These are phyloP conservation scores for Callinectes sapidus DNA, from an alignment of 2,888 invertebrate species.

Conservation along the genomic window DNA sequence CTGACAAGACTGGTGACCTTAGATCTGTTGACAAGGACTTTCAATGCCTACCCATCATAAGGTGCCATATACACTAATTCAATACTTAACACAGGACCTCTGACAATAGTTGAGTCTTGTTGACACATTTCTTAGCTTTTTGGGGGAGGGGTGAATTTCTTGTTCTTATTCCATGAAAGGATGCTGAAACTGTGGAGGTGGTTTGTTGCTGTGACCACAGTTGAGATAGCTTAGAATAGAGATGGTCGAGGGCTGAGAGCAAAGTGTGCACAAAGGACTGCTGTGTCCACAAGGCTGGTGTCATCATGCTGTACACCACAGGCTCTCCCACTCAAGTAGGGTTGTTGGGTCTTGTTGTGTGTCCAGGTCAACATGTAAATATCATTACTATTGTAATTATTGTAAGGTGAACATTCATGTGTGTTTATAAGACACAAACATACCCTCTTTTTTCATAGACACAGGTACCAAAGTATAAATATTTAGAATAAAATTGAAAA, in stretches of 20 bases:
- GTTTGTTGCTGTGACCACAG: not conserved
- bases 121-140: slow-evolving; percentile 28
- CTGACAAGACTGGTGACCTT: slow-evolving; percentile 23
- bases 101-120: slow-evolving; percentile 23
- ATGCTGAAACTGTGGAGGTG: slow-evolving; percentile 21
- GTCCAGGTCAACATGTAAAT: slow-evolving; percentile 30
- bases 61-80: slow-evolving; percentile 58
- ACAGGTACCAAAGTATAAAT: slow-evolving; percentile 34
- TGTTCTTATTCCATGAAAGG: slow-evolving; percentile 31
- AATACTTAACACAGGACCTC: slow-evolving; percentile 23
- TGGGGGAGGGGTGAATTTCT: slow-evolving; percentile 30
- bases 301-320: slow-evolving; percentile 49
- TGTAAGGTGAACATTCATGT: slow-evolving; percentile 37
- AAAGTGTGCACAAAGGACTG: slow-evolving; percentile 60
- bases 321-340: not conserved
- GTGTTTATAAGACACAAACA: slow-evolving; percentile 30
- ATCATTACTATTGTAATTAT: slow-evolving; percentile 30
- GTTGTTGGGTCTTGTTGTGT: slow-evolving; percentile 10
- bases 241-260: slow-evolving; percentile 47
- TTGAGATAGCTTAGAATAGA: slow-evolving; percentile 21
- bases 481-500: slow-evolving; percentile 11
- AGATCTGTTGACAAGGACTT: slow-evolving; percentile 20
- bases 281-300: slow-evolving; percentile 55
- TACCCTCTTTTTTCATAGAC: slow-evolving; percentile 28
- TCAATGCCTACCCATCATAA: slow-evolving; percentile 33